A percentile compares a stretch with the other conserved stretches of the same genome.
These are phyloP conservation scores for Podarcis cretensis DNA, from an alignment of 2,113 vertebrate genomes.

Conservation along the genomic window DNA sequence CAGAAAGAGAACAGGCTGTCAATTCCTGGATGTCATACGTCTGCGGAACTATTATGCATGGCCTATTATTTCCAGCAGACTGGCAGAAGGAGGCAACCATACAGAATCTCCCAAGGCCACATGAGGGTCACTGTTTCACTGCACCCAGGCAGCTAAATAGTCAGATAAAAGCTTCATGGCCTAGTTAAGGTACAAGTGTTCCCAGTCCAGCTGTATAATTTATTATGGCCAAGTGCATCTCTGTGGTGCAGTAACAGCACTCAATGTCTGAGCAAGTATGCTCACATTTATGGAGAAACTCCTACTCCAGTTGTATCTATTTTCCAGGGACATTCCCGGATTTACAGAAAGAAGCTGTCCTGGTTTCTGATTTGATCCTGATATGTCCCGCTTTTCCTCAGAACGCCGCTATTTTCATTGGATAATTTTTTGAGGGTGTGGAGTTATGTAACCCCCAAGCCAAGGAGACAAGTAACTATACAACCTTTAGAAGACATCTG, in stretches of 20 bases:
- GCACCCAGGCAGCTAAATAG: conserved; percentile 51
- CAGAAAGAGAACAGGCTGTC: conserved; percentile 25
- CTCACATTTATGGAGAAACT: conserved; percentile 48
- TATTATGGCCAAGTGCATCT: conserved; percentile 31
- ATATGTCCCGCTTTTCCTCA: no score
- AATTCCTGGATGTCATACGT: conserved; percentile 19
- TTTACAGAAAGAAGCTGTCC: no score
- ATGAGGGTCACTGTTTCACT: conserved; percentile 52
- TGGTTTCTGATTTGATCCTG: no score
- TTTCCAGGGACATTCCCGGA: no score
- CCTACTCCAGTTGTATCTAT: no score
- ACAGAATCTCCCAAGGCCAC: conserved; percentile 37
- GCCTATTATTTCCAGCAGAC: conserved; percentile 48
- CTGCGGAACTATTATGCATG: not conserved
- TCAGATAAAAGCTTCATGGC: conserved; percentile 49
- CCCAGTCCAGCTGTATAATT: conserved; percentile 51
- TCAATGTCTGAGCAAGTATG: conserved; percentile 47
- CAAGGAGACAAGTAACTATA: no score
- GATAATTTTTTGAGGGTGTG: no score
- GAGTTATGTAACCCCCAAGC: no score
- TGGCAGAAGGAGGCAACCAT: conserved; percentile 31
- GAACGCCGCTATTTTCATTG: no score
- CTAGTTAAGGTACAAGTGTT: conserved; percentile 47
- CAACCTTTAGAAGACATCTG: no score
- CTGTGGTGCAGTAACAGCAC: not conserved